phyloP scores from a whole-genome alignment of 2,888 invertebrate species.

The Polyploca ridens region DNA sequence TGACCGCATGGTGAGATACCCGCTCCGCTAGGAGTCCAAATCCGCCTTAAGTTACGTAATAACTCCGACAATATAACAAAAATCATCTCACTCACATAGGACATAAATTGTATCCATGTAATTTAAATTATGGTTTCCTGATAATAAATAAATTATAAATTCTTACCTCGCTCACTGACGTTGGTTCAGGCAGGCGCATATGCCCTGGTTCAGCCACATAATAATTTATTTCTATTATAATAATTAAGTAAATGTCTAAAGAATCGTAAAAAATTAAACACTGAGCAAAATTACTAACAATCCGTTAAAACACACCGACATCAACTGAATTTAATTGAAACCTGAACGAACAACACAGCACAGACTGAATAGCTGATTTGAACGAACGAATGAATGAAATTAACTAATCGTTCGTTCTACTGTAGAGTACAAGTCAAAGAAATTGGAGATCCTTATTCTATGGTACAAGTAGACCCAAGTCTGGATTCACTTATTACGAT shows the following conservation, averaged over 20 bases:
- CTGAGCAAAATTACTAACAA: not conserved
- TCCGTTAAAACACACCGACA: not conserved
- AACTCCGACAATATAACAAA: not conserved
- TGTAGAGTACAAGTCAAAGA: no score
- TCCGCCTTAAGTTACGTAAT: not conserved
- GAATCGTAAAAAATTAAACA: not conserved
- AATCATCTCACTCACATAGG: not conserved
- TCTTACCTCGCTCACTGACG: not conserved
- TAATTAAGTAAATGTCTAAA: not conserved
- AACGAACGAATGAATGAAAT: no score
- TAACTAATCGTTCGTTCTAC: no score
- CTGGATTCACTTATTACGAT: no score
- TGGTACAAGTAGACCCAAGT: no score
- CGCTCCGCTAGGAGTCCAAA: not conserved
- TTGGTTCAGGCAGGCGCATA: not conserved
- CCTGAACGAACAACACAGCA: not conserved
- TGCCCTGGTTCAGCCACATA: not conserved
- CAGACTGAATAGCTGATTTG: no score
- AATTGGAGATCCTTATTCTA: no score
- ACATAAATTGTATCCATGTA: not conserved
- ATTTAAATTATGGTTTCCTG: not conserved
- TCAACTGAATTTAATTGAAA: not conserved
- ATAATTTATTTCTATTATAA: not conserved
- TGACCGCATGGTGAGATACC: not conserved
- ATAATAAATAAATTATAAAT: not conserved